phyloP scores from a whole-genome alignment of 1,140 invertebrate genomes.

The Myzus persicae region DNA sequence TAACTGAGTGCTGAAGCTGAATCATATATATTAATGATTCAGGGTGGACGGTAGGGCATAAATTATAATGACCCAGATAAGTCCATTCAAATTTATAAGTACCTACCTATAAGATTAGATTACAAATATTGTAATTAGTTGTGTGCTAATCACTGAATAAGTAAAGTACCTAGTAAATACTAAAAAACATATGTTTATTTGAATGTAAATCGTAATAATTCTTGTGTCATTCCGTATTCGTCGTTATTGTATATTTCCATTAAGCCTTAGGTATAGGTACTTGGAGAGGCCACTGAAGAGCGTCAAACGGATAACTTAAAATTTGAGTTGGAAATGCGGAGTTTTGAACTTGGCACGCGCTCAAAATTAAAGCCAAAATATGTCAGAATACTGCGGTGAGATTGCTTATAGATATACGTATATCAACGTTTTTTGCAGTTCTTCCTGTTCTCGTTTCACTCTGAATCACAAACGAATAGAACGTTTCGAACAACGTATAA shows the following conservation, averaged over 20 bases:
- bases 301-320: neutral
- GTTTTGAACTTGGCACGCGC: neutral
- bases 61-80: too few species aligned
- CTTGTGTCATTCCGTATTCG: neutral
- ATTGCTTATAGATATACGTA: neutral
- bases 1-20: too few species aligned
- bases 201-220: neutral
- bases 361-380: neutral
- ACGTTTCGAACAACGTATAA: neutral
- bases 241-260: neutral
- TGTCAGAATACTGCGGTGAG: neutral
- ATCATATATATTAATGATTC: too few species aligned
- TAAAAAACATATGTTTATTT: neutral
- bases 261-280: neutral
- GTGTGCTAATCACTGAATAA: neutral
- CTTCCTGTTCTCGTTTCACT: neutral
- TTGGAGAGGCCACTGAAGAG: neutral
- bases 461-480: neutral
- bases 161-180: neutral
- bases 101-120: neutral
- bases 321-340: neutral
- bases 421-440: neutral
- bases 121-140: neutral
- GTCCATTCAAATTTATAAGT: too few species aligned
- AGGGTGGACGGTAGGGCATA: too few species aligned